Conservation (phyloP, 30 jellyfish, hydroid and myxozoan species). For the Morbakka virulenta region DNA sequence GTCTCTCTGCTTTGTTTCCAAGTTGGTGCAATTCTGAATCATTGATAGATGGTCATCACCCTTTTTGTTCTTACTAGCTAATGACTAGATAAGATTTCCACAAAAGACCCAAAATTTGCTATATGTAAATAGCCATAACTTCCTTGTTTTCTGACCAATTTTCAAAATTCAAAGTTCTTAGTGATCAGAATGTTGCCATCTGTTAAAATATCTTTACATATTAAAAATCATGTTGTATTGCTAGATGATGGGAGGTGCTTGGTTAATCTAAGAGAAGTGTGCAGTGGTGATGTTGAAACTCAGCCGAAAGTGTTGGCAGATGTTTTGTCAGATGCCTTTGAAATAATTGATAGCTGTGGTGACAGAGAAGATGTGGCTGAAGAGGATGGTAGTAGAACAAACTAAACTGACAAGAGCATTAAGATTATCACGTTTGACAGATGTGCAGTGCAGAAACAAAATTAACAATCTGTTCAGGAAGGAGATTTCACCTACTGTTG, state of each 20-base stretch:
- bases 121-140: no score
- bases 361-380: no score
- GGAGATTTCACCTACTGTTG: conserved; percentile 13
- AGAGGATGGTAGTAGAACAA: not conserved
- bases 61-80: no score
- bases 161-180: no score
- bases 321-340: conserved; percentile 7
- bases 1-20: no score
- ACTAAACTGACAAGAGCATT: not conserved
- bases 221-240: conserved; percentile 7
- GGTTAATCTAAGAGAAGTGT: not conserved
- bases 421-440: conserved; percentile 40
- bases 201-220: no score
- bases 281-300: conserved; percentile 19
- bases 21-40: no score
- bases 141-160: no score
- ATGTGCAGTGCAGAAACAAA: conserved; percentile 36
- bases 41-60: no score
- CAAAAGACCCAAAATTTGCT: no score
- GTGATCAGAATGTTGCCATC: no score
- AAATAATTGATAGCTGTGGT: not conserved
- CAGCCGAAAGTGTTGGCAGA: conserved; percentile 18
- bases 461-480: conserved; percentile 24
- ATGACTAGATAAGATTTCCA: no score
- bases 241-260: conserved; percentile 24